A percentile compares a stretch with the other conserved stretches of the same genome.
Evolutionary conservation across 2,888 invertebrate genomes (phyloP).

Genomic region (Malacosoma neustria): DNA sequence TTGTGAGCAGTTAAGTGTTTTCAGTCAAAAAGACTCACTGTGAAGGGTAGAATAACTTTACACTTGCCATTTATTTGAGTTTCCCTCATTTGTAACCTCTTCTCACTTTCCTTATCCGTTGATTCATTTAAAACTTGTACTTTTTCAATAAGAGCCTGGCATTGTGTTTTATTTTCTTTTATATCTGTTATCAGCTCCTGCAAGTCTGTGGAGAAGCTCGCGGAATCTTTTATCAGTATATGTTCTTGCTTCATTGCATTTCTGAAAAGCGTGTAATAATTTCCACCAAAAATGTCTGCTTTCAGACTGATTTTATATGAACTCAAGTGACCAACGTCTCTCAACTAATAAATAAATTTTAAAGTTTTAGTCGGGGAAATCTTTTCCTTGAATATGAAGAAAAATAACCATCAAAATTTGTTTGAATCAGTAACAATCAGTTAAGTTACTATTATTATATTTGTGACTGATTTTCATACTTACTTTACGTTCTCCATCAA

Average conservation of each 20-base stretch:
- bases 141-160: conserved; percentile 60
- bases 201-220: conserved; percentile 64
- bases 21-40: too few species aligned
- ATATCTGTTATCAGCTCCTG: conserved; percentile 60
- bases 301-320: neutral
- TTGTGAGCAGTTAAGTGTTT: too few species aligned
- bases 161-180: conserved; percentile 55
- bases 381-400: too few species aligned
- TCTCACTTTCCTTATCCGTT: conserved; percentile 57
- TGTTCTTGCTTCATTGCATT: conserved; percentile 70
- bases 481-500: conserved; percentile 75
- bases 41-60: too few species aligned
- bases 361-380: too few species aligned
- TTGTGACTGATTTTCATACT: too few species aligned
- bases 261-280: conserved; percentile 26
- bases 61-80: conserved; percentile 67
- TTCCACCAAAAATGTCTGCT: neutral
- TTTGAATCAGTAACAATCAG: too few species aligned
- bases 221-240: conserved; percentile 60
- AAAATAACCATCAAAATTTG: too few species aligned
- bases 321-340: neutral
- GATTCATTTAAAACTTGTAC: conserved; percentile 56
- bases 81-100: conserved; percentile 67
- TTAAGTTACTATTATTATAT: too few species aligned
- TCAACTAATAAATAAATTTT: neutral